These are phyloP conservation scores for Phylloscopus trochiloides DNA, from an alignment of 2,113 vertebrate species.

Conservation along the genomic window DNA sequence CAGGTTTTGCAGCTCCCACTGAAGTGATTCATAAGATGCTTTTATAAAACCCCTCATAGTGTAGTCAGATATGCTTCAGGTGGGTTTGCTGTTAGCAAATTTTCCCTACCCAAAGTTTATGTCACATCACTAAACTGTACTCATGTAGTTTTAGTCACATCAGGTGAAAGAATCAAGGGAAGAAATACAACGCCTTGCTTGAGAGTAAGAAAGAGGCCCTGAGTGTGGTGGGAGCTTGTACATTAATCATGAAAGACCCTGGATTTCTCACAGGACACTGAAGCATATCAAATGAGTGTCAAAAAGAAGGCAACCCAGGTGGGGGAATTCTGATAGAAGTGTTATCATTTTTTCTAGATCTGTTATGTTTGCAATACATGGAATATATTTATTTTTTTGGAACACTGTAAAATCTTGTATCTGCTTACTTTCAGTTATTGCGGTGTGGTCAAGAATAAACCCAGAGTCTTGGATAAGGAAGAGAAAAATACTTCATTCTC, in stretches of 20 bases:
- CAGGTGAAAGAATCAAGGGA: not conserved
- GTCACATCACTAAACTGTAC: not conserved
- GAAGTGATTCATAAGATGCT: not conserved
- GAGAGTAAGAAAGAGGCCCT: not conserved
- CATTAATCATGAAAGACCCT: not conserved
- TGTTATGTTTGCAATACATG: not conserved
- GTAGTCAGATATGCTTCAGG: not conserved
- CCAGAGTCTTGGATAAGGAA: not conserved
- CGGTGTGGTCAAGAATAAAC: not conserved
- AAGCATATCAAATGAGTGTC: not conserved
- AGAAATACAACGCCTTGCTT: not conserved
- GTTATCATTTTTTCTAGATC: not conserved
- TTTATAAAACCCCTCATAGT: not conserved
- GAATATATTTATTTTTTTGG: not conserved
- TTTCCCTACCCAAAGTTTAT: not conserved
- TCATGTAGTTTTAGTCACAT: not conserved
- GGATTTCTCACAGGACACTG: not conserved
- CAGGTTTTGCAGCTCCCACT: not conserved
- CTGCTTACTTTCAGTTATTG: not conserved
- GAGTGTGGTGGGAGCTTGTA: not conserved
- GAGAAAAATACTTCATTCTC: not conserved
- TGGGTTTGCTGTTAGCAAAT: not conserved
- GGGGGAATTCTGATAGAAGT: not conserved
- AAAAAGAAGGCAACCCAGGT: not conserved
- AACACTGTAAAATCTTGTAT: not conserved